Base-by-base conservation (phyloP, 2,888 invertebrate species). In the Apodemia hepburni region DNA sequence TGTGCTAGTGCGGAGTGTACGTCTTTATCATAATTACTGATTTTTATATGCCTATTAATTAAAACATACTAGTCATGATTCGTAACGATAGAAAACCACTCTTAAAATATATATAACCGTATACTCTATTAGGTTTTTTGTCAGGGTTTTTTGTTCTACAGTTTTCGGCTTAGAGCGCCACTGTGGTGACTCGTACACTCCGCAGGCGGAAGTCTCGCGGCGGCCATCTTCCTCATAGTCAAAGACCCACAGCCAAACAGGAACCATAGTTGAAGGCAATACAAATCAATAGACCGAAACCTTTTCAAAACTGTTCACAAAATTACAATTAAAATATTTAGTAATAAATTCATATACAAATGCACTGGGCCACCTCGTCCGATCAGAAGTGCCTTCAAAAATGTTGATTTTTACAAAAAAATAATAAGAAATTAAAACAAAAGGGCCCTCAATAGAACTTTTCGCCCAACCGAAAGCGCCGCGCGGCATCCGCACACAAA, bases 311-410 rank as follows among this genome's bases (percentile, higher is more conserved):
- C 69, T 70, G 70, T 64, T 70, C 70, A 70, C 67, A 75, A 81
- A 77, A 74, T 74, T 62, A 66, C 65, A 66, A 61, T 45, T 45
- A 45, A 45, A 45, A 45, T 45, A 45, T 45, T 45, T n/a, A 15
- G n/a, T n/a, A 45, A 45, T 6, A 42, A 15, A 68, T 61, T 69
- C 92, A 93, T 93, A 93, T 93, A 93, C 93, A 93, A 93, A 93
- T 91, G 92, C 95, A 95, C 95, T 95, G 96, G 96, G 96, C 96
- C 96, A 95, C 94, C 94, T 95, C 96, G 97, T 97, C 97, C 96
- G 96, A 95, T 95, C 95, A 95, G 94, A 97, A 96, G 97, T 97
- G 97, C 97, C 97, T 97, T 97, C 97, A 95, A 94, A 88, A 96
- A 82, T 94, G 94, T 96, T 96, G 95, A 93, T 95, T 96, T 96